These are phyloP conservation scores for Hemicentrotus pulcherrimus DNA, from an alignment of 35 echinoderm and acorn worm genomes.

Conservation along the genomic window DNA sequence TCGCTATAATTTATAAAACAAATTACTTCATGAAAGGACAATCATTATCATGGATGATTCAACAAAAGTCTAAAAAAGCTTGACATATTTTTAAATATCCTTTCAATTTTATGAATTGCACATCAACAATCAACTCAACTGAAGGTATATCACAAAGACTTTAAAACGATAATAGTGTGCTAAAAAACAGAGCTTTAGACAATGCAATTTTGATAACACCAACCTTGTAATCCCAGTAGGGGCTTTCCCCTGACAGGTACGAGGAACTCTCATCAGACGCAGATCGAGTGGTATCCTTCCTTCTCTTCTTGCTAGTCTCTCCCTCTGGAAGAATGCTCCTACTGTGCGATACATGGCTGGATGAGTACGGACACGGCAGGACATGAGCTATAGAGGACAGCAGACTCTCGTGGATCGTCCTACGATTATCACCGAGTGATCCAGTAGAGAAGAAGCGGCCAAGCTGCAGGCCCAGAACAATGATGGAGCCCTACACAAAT, in stretches of 20 bases:
- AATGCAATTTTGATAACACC: not conserved
- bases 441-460: not conserved
- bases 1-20: too few relatives aligned
- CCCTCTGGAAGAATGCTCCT: not conserved
- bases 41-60: too few relatives aligned
- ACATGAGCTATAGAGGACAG: constrained; percentile 7
- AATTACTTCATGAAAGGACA: too few relatives aligned
- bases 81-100: not conserved
- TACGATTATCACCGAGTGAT: not conserved
- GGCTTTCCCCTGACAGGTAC: not conserved
- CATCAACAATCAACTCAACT: not conserved
- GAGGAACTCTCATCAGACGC: not conserved
- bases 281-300: not conserved
- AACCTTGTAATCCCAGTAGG: not conserved
- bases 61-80: too few relatives aligned
- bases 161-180: too few relatives aligned
- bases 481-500: constrained; percentile 33
- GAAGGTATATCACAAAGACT: too few relatives aligned
- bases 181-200: too few relatives aligned
- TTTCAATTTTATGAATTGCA: not conserved
- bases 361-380: not conserved
- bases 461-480: constrained; percentile 33
- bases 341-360: not conserved
- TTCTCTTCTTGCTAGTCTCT: not conserved
- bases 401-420: not conserved